Percentiles rank a stretch among this genome's conserved stretches.
These are phyloP conservation scores for Channallabes apus DNA, from an alignment of 2,797 vertebrate genomes.

Conservation along the genomic window DNA sequence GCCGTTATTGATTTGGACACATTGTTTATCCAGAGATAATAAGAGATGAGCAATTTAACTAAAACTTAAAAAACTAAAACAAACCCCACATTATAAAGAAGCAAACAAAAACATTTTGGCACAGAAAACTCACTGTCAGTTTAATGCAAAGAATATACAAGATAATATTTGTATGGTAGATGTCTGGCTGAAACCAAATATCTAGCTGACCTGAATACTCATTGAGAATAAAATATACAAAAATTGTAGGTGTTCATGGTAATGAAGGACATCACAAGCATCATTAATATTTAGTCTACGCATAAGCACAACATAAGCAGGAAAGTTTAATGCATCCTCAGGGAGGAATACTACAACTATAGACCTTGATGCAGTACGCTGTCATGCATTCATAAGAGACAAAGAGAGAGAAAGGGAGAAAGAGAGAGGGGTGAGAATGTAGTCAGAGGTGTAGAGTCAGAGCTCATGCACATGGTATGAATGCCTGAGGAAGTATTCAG, in stretches of 20 bases:
- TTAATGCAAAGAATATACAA: neutral
- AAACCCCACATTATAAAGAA: neutral
- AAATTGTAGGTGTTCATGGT: neutral
- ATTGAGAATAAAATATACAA: neutral
- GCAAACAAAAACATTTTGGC: neutral
- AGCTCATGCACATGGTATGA: neutral
- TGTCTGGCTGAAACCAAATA: neutral
- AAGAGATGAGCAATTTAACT: neutral
- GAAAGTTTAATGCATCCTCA: neutral
- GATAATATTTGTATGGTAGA: neutral
- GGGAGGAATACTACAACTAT: slow-evolving; percentile 15
- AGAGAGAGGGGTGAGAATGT: neutral
- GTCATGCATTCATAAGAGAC: neutral
- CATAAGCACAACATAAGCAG: neutral
- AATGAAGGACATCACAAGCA: slow-evolving; percentile 26
- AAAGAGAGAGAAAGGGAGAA: neutral
- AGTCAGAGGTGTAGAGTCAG: neutral
- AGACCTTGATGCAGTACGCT: slow-evolving; percentile 12
- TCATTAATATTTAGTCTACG: slow-evolving; percentile 4
- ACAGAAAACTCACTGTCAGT: neutral
- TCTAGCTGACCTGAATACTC: neutral
- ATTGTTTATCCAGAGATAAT: neutral
- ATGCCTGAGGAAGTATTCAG: neutral
- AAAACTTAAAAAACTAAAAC: too few species aligned
- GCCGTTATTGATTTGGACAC: neutral